Evolutionary conservation across 30 jellyfish, hydroid and myxozoan genomes (phyloP), one percentile per base, ranked within the genome.

Genomic region (Morbakka virulenta): DNA sequence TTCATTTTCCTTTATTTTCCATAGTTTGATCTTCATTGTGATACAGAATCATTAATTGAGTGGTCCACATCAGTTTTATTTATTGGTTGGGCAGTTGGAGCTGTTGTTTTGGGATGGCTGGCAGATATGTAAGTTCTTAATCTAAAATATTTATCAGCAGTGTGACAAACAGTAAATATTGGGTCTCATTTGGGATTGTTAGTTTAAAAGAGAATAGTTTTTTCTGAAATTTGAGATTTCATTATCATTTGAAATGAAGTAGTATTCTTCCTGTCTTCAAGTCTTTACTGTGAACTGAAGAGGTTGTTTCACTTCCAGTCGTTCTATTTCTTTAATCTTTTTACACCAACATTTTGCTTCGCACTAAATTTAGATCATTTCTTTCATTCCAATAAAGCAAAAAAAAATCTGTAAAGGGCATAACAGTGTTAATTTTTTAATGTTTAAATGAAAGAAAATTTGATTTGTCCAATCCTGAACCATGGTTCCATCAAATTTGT

Each of bases 11-110:
- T 53, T 83, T 12, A 22, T 52, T 36, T 35, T 47, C 72, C 28
- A 13, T 30, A 88, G 89, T 88, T 72, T 47, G 96, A 88, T 68
- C 52, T 88, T 2, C 35, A 71, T 64, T 88, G 96, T 71, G 96
- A 64, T 32, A 88, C 35, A 29, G 96, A 88, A 50, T 68, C 79
- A 13, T 78, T 62, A 82, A 81, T 74, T 52, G 76, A 63, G 35
- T 50, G 80, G 48, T 80, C 96, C 0, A 80, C 96, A 0, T 88
- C 96, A 0, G 28, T 80, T 29, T 62, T 88, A 64, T 88, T 88
- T 53, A 29, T 88, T 13, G 52, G 88, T 2, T 72, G 95, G 93
- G 86, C 84, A 25, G 21, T 88, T n/a, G 96, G 96, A 48, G 94
- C 96, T 1, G 70, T 88, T 30, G 53, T 88, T 1, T 63, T 88